Conservation (phyloP, 2,113 vertebrate genomes). For the Perca flavescens region DNA sequence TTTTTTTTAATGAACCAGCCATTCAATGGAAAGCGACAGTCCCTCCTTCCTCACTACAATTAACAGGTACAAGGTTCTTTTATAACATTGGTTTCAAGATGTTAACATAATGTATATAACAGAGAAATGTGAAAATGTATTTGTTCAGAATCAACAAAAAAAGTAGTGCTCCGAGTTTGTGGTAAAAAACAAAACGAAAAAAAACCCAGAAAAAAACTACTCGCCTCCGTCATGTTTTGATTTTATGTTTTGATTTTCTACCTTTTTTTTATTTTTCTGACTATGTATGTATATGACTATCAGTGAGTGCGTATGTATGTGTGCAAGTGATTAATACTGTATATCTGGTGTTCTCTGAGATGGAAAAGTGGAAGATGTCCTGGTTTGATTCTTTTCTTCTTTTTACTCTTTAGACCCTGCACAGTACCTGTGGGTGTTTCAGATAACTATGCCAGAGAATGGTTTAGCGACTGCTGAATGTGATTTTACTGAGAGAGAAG, state of each 20-base stretch:
- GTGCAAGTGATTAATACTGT: constrained; percentile 86
- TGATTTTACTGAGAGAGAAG: constrained; percentile 87
- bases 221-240: constrained; percentile 80
- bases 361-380: constrained; percentile 80
- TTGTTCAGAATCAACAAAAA: constrained; percentile 81
- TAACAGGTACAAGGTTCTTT: constrained; percentile 80
- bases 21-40: constrained; percentile 66
- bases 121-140: constrained; percentile 87
- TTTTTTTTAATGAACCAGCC: constrained; percentile 70
- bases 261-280: constrained; percentile 71
- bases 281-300: constrained; percentile 76
- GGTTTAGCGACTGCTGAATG: constrained; percentile 89
- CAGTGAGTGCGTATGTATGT: constrained; percentile 72
- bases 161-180: constrained; percentile 83
- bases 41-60: constrained; percentile 71
- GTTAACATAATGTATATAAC: constrained; percentile 83
- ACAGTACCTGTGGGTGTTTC: constrained; percentile 82
- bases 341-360: constrained; percentile 85
- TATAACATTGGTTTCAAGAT: constrained; percentile 71
- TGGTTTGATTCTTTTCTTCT: constrained; percentile 72
- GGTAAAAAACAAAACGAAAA: constrained; percentile 59
- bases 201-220: constrained; percentile 59
- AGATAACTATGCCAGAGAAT: constrained; percentile 83
- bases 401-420: constrained; percentile 75
- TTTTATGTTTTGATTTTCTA: constrained; percentile 67